These are phyloP conservation scores for Petrocephalus microphthalmus DNA, from an alignment of 2,113 vertebrate species.

Conservation along the genomic window DNA sequence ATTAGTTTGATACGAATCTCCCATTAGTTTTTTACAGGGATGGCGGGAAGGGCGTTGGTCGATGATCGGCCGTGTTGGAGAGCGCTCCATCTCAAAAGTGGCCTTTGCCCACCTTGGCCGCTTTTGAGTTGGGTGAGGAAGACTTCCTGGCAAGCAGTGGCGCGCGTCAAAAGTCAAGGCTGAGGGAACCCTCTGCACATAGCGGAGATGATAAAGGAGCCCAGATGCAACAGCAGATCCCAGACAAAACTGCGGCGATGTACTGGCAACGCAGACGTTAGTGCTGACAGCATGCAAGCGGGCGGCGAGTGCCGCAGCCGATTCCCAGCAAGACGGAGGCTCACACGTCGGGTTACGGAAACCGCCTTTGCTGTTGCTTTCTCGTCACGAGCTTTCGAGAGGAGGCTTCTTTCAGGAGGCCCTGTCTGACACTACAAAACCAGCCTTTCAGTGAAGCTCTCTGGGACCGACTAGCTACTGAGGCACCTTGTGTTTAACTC, in stretches of 20 bases:
- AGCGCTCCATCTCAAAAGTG: neutral
- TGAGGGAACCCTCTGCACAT: neutral
- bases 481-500: neutral
- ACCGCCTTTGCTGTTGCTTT: conserved; percentile 24
- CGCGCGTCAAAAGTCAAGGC: too few relatives aligned
- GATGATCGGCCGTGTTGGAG: neutral
- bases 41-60: neutral
- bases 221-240: conserved; percentile 2
- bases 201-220: neutral
- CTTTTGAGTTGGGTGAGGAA: neutral
- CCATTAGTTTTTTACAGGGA: neutral
- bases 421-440: neutral
- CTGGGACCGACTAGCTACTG: neutral
- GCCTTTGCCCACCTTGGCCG: neutral
- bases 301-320: neutral
- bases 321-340: neutral
- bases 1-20: conserved; percentile 4
- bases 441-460: neutral
- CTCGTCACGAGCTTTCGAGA: neutral
- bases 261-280: neutral
- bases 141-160: too few relatives aligned
- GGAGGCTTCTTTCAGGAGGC: neutral
- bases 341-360: neutral
- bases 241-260: neutral
- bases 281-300: neutral